These are phyloP conservation scores for Eucriotettix oculatus DNA, from an alignment of 2,888 invertebrate genomes.

Conservation along the genomic window DNA sequence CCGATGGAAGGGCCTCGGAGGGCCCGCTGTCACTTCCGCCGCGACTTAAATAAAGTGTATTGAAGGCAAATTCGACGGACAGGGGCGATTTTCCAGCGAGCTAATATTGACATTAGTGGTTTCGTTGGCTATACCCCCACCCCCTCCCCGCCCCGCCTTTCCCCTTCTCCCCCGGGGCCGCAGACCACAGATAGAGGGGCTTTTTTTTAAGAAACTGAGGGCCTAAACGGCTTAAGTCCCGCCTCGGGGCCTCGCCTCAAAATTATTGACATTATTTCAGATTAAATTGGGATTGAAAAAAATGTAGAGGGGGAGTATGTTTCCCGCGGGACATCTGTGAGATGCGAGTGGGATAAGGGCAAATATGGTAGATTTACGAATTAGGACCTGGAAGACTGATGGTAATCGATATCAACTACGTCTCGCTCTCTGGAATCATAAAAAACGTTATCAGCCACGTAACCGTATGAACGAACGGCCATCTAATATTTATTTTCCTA, in stretches of 20 bases:
- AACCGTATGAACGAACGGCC: too few relatives aligned
- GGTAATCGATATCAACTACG: too few relatives aligned
- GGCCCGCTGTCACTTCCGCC: neutral
- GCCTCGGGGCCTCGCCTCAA: slow-evolving; percentile 6
- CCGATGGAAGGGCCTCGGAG: neutral
- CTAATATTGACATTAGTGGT: slow-evolving; percentile 14
- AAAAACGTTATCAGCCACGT: too few relatives aligned
- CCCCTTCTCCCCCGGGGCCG: neutral
- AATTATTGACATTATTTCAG: slow-evolving; percentile 18
- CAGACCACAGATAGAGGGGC: too few relatives aligned
- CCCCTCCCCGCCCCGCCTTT: neutral
- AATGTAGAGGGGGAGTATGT: slow-evolving; percentile 9
- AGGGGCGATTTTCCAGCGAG: slow-evolving; percentile 6
- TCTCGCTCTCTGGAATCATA: too few relatives aligned
- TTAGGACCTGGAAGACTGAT: too few relatives aligned
- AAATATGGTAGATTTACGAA: too few relatives aligned
- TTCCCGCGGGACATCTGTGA: too few relatives aligned
- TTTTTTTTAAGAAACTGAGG: too few relatives aligned
- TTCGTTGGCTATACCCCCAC: slow-evolving; percentile 5
- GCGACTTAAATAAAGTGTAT: neutral
- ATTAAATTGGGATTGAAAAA: slow-evolving; percentile 21
- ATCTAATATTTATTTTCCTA: too few relatives aligned
- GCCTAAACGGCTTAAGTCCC: slow-evolving; percentile 2
- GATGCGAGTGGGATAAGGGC: too few relatives aligned
- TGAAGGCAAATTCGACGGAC: neutral